Evolutionary conservation across 1,140 invertebrate species (phyloP), one percentile per base, ranked within the genome.

Genomic region (Laupala kohalensis): DNA sequence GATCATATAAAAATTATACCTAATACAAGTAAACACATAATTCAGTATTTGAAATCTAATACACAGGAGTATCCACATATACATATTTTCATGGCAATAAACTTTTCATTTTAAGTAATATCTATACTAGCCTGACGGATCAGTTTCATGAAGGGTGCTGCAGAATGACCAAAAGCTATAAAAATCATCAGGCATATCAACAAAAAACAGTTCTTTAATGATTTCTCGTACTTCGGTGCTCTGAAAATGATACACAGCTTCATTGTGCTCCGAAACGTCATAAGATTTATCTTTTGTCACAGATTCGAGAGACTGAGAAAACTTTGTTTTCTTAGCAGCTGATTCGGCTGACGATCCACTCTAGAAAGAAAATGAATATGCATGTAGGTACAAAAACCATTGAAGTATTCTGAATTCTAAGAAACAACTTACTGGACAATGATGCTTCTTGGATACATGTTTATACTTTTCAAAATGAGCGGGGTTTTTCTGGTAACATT

Each of bases 181-280:
- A 79, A 97, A 96, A 80, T 97, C 94, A 66, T 85, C 77, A 13
- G 95, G 94, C 92, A 97, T 95, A 74, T 93, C 84, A 0, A 93
- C 86, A 29, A 95, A 79, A 80, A 95, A 95, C 76, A 91, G 87
- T 73, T 89, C 81, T 75, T 88, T 86, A 71, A 94, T 90, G 69
- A 87, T 81, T 72, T 82, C 77, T 73, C 82, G 80, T 0, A 77
- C 73, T 69, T 74, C 28, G 25, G n/a, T n/a, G n/a, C n/a, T n/a
- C n/a, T n/a, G n/a, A n/a, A n/a, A n/a, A n/a, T n/a, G n/a, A n/a
- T n/a, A n/a, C n/a, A n/a, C n/a, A n/a, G n/a, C n/a, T n/a, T n/a
- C n/a, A n/a, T n/a, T n/a, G n/a, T n/a, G n/a, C n/a, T n/a, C n/a
- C n/a, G n/a, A n/a, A n/a, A n/a, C n/a, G n/a, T n/a, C n/a, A n/a